Evolutionary conservation across 2,888 invertebrate genomes (phyloP), one percentile per base, ranked within the genome.

Genomic region (Artemia sinica): DNA sequence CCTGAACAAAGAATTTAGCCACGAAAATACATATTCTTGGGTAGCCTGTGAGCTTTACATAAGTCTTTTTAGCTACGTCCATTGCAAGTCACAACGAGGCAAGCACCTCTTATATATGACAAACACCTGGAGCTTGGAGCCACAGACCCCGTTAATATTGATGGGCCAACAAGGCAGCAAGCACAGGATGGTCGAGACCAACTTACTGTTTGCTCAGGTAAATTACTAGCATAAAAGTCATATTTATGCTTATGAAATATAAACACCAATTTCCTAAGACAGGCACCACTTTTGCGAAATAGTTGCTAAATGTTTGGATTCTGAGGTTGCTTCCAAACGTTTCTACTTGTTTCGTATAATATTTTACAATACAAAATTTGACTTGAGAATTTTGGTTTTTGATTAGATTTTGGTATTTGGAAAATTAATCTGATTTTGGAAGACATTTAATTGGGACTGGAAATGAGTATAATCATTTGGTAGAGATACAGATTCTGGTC

Each of bases 1-100:
- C 79, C 82, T 98, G 68, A 88, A 91, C 77, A 93, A 94, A 78
- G 97, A 98, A 80, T 97, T 94, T 79, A 95, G 96, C 72, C 91
- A 92, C 28, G 98, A 98, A 79, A 98, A 98, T 77, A 93, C 97
- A 67, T 80, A 91, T 73, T 98, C 98, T 80, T 98, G 96, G 92
- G 88, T 89, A 74, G 88, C 91, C 41, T 95, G 96, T 78, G 93
- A 96, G 79, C 84, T 89, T 72, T 96, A 88, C 80, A 83, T 85
- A 63, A 81, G 84, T 67, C 51, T 67, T 9, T 69, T 18, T 69
- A 52, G 58, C 69, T 48, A 70, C 68, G 68, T 58, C 63, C 28
- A 58, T 28, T 58, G 68, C 63, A 9, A 69, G 14, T 51, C 52
- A 52, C 69, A 49, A 49, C 66, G 11, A 52, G 50, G 78, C 50